phyloP scores from a whole-genome alignment of 2,888 invertebrate genomes.

The Nymphalis polychloros region DNA sequence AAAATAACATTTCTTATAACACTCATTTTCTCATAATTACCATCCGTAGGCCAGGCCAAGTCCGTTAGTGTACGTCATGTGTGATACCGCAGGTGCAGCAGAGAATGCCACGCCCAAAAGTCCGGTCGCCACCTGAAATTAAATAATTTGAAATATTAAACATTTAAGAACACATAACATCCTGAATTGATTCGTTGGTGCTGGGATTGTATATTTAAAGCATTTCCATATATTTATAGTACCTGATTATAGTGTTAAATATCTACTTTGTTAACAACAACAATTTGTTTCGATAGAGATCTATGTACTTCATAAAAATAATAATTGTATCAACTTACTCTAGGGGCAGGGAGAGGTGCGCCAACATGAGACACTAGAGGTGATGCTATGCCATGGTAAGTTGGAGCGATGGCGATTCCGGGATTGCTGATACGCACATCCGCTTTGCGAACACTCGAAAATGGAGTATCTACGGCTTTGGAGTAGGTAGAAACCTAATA shows the following conservation, averaged over 20 bases:
- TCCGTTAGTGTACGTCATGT: slow-evolving; percentile 82
- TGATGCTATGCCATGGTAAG: slow-evolving; percentile 56
- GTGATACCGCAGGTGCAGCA: slow-evolving; percentile 83
- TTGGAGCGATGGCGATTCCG: slow-evolving; percentile 67
- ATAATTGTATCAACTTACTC: slow-evolving; percentile 47
- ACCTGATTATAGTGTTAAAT: no score
- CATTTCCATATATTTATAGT: no score
- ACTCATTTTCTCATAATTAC: slow-evolving; percentile 56
- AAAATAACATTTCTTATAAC: not conserved
- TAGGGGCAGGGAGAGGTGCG: slow-evolving; percentile 57
- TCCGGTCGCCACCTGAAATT: slow-evolving; percentile 73
- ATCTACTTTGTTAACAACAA: no score
- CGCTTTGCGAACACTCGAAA: slow-evolving; percentile 86
- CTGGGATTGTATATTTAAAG: no score
- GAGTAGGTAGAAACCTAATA: slow-evolving; percentile 84
- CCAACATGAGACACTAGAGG: slow-evolving; percentile 64
- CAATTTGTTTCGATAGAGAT: no score
- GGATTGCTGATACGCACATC: slow-evolving; percentile 87
- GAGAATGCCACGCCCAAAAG: slow-evolving; percentile 83
- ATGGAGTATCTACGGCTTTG: slow-evolving; percentile 87
- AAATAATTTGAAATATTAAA: not conserved
- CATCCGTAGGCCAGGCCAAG: slow-evolving; percentile 80
- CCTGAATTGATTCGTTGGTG: no score
- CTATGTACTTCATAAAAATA: not conserved
- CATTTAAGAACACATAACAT: no score